Evolutionary conservation across 2,113 vertebrate genomes (phyloP), one percentile per base, ranked within the genome.

Genomic region (Eubucco bourcierii): DNA sequence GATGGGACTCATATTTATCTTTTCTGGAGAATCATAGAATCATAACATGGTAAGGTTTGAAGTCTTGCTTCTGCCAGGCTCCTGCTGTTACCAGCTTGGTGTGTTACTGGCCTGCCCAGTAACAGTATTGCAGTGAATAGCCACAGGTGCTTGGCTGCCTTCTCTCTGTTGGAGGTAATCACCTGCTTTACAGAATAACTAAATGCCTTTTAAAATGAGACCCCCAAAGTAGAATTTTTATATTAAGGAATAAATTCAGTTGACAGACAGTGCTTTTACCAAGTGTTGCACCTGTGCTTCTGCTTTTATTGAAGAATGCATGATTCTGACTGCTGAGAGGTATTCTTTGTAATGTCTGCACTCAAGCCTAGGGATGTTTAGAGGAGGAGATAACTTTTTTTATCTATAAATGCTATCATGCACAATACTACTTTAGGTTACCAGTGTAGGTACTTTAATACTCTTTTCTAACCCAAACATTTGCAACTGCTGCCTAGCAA

Each of bases 271-370:
- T 28, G 17, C 44, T 93, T 72, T 60, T 64, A 61, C 19, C n/a
- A 28, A 27, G 75, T 72, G 20, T 71, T 70, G 53, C 37, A 72
- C 74, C 63, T 60, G 7, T 94, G 65, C 39, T 91, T 87, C 50
- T 87, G 67, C 74, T 91, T 80, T 78, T 68, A 37, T 83, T 90
- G 58, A 44, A 86, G 93, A 94, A 84, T 29, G 59, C 37, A 19
- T 65, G 39, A 70, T 80, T 66, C 19, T 67, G 59, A 71, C 20
- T 86, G 71, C 71, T 84, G 44, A 74, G 2, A 50, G 2, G 1
- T 50, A 7, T 25, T 4, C 75, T 76, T 74, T 67, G 15, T 61
- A 27, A 67, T 61, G 58, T 74, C 20, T 93, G 15, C n/a, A 7
- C 61, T 83, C 56, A 84, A 77, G 46, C 34, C 37, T 64, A 46